These are phyloP conservation scores for Lycopodina hypogea DNA, from an alignment of 37 sponge, comb jelly and placozoan species.

Conservation along the genomic window DNA sequence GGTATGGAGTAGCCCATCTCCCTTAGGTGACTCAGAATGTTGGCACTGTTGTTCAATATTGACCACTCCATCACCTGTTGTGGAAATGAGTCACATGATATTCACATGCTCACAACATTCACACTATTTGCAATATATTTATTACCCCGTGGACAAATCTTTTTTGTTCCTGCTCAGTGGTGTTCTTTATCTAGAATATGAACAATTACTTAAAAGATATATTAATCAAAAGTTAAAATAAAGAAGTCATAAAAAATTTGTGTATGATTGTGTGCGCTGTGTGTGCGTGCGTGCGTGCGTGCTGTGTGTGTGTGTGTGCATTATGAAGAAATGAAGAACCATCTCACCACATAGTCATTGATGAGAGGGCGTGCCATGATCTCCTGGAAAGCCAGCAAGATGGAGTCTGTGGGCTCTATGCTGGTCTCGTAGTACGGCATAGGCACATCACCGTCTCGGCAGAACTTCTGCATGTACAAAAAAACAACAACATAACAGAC, in stretches of 20 bases:
- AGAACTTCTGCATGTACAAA: slow-evolving; percentile 19
- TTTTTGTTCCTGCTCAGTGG: slow-evolving; percentile 48
- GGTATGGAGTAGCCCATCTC: slow-evolving; percentile 59
- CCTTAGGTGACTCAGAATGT: slow-evolving; percentile 54
- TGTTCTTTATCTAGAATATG: slow-evolving; percentile 20
- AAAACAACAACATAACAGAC: background rate
- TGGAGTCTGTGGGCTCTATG: slow-evolving; percentile 13
- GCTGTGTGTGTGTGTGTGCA: background rate
- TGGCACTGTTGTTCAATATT: slow-evolving; percentile 28
- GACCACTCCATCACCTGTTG: slow-evolving; percentile 72
- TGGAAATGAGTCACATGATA: background rate
- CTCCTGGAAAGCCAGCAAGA: slow-evolving; percentile 40
- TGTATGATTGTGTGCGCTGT: background rate
- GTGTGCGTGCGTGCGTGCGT: background rate
- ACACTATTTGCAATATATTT: background rate
- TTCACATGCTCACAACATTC: background rate
- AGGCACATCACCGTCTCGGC: background rate
- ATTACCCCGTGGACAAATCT: slow-evolving; percentile 48
- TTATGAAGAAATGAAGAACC: background rate
- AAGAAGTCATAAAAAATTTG: too few species aligned
- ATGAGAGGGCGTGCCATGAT: slow-evolving; percentile 68
- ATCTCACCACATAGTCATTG: slow-evolving; percentile 61
- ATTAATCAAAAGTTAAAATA: too few species aligned
- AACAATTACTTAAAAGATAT: too few species aligned
- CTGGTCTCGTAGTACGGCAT: slow-evolving; percentile 62